These are phyloP conservation scores for Solea solea DNA, from an alignment of 2,113 vertebrate genomes.

Conservation along the genomic window DNA sequence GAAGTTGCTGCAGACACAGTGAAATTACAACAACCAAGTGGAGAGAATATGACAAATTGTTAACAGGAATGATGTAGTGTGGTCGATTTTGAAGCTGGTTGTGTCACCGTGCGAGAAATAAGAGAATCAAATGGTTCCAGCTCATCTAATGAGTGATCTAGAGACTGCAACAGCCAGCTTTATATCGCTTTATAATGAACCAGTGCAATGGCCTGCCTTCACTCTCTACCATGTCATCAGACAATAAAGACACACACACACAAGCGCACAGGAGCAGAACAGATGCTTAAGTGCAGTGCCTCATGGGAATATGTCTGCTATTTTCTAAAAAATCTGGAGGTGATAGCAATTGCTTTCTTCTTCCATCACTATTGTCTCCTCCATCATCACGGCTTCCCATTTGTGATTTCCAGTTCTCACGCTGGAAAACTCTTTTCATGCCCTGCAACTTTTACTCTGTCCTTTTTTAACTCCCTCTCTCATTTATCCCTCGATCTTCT, in stretches of 20 bases:
- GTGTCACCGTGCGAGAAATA: not conserved
- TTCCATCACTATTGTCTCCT: not conserved
- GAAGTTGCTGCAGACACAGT: not conserved
- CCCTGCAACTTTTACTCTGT: constrained; percentile 49
- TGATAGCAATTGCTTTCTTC: constrained; percentile 12
- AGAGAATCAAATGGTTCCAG: not conserved
- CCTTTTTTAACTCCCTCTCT: constrained; percentile 42
- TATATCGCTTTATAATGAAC: constrained; percentile 14
- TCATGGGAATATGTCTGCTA: constrained; percentile 58
- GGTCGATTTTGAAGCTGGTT: not conserved
- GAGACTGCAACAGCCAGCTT: constrained; percentile 4
- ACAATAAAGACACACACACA: constrained; percentile 19
- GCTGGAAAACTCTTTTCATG: constrained; percentile 34
- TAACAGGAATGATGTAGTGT: not conserved
- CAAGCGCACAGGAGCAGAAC: constrained; percentile 28
- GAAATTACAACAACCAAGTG: not conserved
- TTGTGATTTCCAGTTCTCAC: constrained; percentile 21
- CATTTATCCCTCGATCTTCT: constrained; percentile 28
- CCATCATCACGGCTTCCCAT: not conserved
- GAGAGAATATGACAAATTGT: constrained; percentile 1
- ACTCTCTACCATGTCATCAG: constrained; percentile 10
- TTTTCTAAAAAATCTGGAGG: constrained; percentile 38
- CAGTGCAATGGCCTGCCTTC: constrained; percentile 13
- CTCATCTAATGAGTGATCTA: constrained; percentile 35
- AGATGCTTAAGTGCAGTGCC: constrained; percentile 47